These are phyloP conservation scores for Stratiomys singularior DNA, from an alignment of 2,888 invertebrate species.

Conservation along the genomic window DNA sequence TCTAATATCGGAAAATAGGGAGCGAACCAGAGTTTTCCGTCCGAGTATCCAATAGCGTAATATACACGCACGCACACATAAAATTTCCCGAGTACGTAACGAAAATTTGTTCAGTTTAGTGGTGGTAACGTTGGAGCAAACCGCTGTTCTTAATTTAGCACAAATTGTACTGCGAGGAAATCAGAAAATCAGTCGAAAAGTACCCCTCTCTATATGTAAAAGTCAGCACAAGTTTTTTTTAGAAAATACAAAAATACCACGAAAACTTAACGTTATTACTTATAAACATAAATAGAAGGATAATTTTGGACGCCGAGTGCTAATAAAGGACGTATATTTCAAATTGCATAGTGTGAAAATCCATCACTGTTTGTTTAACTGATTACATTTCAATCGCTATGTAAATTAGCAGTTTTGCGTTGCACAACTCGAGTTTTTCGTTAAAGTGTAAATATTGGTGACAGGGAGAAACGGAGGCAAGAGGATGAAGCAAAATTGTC, in stretches of 20 bases:
- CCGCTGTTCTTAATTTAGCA: slow-evolving; percentile 52
- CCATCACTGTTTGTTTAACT: neutral
- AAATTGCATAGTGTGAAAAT: slow-evolving; percentile 12
- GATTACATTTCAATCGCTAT: too few species aligned
- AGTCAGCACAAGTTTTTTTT: slow-evolving; percentile 51
- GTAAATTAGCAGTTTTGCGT: too few species aligned
- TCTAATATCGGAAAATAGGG: slow-evolving; percentile 19
- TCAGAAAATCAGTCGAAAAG: slow-evolving; percentile 51
- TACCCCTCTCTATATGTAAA: slow-evolving; percentile 52
- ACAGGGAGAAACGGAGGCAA: too few species aligned
- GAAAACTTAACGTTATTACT: slow-evolving; percentile 49
- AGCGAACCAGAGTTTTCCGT: neutral
- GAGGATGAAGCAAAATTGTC: too few species aligned
- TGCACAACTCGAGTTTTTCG: too few species aligned
- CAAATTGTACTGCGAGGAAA: slow-evolving; percentile 48
- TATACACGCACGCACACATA: slow-evolving; percentile 18
- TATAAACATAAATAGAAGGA: slow-evolving; percentile 52
- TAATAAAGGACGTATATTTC: slow-evolving; percentile 44
- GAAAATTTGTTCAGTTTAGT: slow-evolving; percentile 19
- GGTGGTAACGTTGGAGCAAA: slow-evolving; percentile 2
- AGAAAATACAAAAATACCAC: slow-evolving; percentile 51
- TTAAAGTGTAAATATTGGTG: too few species aligned
- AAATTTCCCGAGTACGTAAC: neutral
- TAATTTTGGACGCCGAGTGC: slow-evolving; percentile 47
- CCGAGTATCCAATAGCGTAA: slow-evolving; percentile 30